Percentiles rank a stretch among this genome's conserved stretches.
These are phyloP conservation scores for Drosophila pallidifrons DNA, from an alignment of 1,140 invertebrate species.

Conservation along the genomic window DNA sequence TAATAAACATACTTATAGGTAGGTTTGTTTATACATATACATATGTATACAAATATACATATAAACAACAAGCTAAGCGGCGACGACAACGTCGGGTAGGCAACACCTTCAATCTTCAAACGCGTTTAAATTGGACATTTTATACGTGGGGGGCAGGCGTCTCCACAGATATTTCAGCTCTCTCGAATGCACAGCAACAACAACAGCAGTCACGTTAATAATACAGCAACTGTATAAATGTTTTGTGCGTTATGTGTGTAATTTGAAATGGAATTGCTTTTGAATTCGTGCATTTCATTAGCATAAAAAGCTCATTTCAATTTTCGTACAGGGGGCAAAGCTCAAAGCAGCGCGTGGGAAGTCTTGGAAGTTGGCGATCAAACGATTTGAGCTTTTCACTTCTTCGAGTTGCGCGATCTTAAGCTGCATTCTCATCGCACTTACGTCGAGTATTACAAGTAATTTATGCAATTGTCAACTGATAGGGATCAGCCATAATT, in stretches of 20 bases:
- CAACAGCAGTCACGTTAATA: conserved; percentile 9
- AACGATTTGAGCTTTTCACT: conserved; percentile 31
- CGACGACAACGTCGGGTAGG: conserved; percentile 19
- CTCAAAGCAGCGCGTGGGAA: conserved; percentile 53
- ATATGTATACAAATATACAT: neutral
- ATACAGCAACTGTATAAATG: conserved; percentile 37
- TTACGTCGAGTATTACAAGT: neutral
- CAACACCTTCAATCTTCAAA: conserved; percentile 63
- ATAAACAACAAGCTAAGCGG: conserved; percentile 1
- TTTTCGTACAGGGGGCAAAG: conserved; percentile 41
- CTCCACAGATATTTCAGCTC: conserved; percentile 37
- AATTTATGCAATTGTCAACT: conserved; percentile 47
- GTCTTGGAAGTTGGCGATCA: conserved; percentile 18
- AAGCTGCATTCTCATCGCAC: neutral
- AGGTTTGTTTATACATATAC: conserved; percentile 4
- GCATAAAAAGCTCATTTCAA: conserved; percentile 64
- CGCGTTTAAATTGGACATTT: conserved; percentile 55
- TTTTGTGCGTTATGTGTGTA: conserved; percentile 39
- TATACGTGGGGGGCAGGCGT: conserved; percentile 47
- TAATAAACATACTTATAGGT: conserved; percentile 29
- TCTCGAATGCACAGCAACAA: conserved; percentile 28
- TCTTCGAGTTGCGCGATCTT: neutral
- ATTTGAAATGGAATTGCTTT: conserved; percentile 48
- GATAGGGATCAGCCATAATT: conserved; percentile 36
- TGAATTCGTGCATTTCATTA: conserved; percentile 63